Percentiles rank a stretch among this genome's conserved stretches.
Evolutionary conservation across 2,797 vertebrate genomes (phyloP).

Genomic region (Peromyscus nudipes): DNA sequence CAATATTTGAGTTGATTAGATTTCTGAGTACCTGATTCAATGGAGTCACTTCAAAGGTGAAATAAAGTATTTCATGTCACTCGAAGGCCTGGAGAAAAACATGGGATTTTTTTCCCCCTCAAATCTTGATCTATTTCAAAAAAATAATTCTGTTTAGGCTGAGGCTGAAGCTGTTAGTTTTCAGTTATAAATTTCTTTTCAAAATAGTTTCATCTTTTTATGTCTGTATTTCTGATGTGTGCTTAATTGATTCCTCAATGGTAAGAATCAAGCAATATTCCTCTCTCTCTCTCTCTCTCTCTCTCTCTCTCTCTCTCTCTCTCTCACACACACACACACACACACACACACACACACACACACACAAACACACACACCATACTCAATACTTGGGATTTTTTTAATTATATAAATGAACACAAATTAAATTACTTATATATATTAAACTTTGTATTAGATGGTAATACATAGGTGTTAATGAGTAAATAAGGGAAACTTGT

Average conservation of each 20-base stretch:
- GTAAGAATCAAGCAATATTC: slow-evolving; percentile 27
- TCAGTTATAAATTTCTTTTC: slow-evolving; percentile 27
- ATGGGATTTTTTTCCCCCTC: slow-evolving; percentile 4
- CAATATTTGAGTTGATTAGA: slow-evolving; percentile 65
- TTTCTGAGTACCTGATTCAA: slow-evolving; percentile 59
- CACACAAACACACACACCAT: neutral
- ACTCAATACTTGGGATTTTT: slow-evolving; percentile 20
- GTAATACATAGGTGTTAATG: slow-evolving; percentile 6
- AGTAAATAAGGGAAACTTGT: neutral
- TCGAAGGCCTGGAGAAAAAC: neutral
- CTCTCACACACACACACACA: neutral
- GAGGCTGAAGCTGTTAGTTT: slow-evolving; percentile 16
- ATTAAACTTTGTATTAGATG: neutral
- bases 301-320: neutral
- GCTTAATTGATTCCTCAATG: slow-evolving; percentile 12
- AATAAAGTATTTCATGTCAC: slow-evolving; percentile 72
- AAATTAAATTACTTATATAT: slow-evolving; percentile 11
- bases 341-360: neutral
- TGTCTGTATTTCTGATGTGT: slow-evolving; percentile 17
- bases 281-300: neutral
- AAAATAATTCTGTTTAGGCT: slow-evolving; percentile 53
- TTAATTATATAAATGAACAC: slow-evolving; percentile 36
- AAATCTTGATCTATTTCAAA: slow-evolving; percentile 62
- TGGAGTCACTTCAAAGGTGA: slow-evolving; percentile 65
- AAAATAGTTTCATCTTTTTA: slow-evolving; percentile 58